Evolutionary conservation across 1,140 invertebrate genomes (phyloP), one percentile per base, ranked within the genome.

Genomic region (Drosophila biarmipes): DNA sequence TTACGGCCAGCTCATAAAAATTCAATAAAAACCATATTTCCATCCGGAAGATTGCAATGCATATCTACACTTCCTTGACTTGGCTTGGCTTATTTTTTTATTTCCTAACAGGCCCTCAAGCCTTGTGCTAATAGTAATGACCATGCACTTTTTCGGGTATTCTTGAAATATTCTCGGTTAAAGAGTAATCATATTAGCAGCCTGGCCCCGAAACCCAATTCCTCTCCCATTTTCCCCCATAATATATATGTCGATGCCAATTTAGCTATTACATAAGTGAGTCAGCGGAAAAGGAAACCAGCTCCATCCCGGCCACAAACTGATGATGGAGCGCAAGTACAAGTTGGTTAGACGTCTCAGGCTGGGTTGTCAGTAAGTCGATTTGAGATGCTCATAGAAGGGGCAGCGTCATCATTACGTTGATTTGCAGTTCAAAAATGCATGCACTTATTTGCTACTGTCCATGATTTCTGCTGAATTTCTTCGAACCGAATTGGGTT

Each of bases 191-290:
- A 58, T 61, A 78, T 68, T 72, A 43, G 77, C 37, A 55, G 42
- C 19, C 53, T 62, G 53, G 58, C 58, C 58, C 24, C 35, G 14
- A 42, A 45, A 35, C 37, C 42, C 43, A 15, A 43, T 57, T 34
- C 49, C 31, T 35, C 71, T 52, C 52, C 72, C 54, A 69, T 66
- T 77, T 80, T 58, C 59, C 55, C 55, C 31, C 69, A 57, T 79
- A 89, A 89, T 89, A 89, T 78, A 89, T 79, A 89, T 89, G 84
- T 89, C 81, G 75, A 89, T 89, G 84, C 84, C 84, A 89, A 89
- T 89, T 87, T 87, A 71, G 49, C 69, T 87, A 84, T 80, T 87
- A 87, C 84, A 89, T 84, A 89, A 89, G 79, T 89, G 84, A 89
- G 80, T 89, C 84, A 89, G 82, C 81, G 56, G 58, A 75, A 74